A percentile compares a stretch with the other conserved stretches of the same genome.
Evolutionary conservation across 2,113 vertebrate genomes (phyloP).

Genomic region (Poecilia latipinna): DNA sequence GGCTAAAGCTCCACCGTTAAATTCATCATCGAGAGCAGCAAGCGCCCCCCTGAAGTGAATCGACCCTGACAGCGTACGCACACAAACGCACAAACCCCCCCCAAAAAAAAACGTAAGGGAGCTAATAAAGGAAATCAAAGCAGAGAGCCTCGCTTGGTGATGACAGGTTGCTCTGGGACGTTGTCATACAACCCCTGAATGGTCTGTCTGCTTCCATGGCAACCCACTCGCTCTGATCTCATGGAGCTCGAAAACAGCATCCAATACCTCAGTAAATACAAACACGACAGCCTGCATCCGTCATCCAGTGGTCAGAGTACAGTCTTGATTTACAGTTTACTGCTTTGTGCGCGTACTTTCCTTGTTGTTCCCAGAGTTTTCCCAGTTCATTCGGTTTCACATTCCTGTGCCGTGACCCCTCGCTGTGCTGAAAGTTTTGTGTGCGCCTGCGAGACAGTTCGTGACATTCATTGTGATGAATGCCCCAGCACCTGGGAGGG

Average conservation of each 20-base stretch:
- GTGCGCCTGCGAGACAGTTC: not conserved
- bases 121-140: constrained; percentile 71
- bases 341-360: constrained; percentile 44
- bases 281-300: constrained; percentile 53
- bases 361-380: constrained; percentile 50
- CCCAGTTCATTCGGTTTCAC: constrained; percentile 47
- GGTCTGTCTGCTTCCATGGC: constrained; percentile 70
- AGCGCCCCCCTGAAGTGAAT: constrained; percentile 46
- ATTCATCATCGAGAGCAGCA: constrained; percentile 57
- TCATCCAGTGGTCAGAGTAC: constrained; percentile 51
- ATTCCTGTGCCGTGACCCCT: constrained; percentile 38
- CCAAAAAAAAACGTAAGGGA: constrained; percentile 26
- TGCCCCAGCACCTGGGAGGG: constrained; percentile 24
- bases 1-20: constrained; percentile 51
- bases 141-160: constrained; percentile 46
- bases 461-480: constrained; percentile 27
- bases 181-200: constrained; percentile 44
- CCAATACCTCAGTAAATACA: constrained; percentile 57
- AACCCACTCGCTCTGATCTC: constrained; percentile 48
- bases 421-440: constrained; percentile 43
- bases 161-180: constrained; percentile 60
- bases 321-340: constrained; percentile 59
- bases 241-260: constrained; percentile 49
- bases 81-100: constrained; percentile 28
- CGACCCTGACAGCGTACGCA: not conserved